Evolutionary conservation across 1,140 invertebrate genomes (phyloP).

Genomic region (Megalopta genalis): DNA sequence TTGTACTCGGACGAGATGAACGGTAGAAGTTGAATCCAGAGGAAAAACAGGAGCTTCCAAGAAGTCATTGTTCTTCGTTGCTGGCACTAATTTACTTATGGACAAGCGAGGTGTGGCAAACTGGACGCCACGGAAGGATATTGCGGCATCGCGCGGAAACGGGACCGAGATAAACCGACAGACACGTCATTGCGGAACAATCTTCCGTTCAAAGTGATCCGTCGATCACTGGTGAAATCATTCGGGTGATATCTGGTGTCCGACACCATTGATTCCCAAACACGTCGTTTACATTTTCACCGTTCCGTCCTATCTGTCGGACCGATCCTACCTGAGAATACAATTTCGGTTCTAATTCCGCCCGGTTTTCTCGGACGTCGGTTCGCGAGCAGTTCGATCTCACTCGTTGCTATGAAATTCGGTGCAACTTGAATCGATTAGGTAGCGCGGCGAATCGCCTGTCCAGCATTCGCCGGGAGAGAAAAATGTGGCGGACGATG

Average conservation of each 20-base stretch:
- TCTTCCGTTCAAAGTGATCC: slow-evolving; percentile 4
- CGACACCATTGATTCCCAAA: not conserved
- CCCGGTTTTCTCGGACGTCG: not conserved
- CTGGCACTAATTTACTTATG: slow-evolving; percentile 21
- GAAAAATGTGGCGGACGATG: not conserved
- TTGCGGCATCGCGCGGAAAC: slow-evolving; percentile 69
- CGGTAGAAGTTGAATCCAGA: not conserved
- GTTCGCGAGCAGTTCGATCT: not conserved
- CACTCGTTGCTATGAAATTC: not conserved
- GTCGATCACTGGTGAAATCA: not conserved
- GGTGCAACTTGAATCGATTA: not conserved
- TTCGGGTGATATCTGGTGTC: not conserved
- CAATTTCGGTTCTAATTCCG: not conserved
- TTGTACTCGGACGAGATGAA: slow-evolving; percentile 28
- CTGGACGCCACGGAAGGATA: slow-evolving; percentile 58
- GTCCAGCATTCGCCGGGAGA: too few species aligned
- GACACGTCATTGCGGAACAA: slow-evolving; percentile 60
- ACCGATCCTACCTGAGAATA: too few species aligned
- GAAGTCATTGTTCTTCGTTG: not conserved
- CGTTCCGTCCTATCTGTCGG: too few species aligned
- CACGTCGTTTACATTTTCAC: too few species aligned
- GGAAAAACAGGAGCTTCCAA: slow-evolving; percentile 20
- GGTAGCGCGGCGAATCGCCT: too few species aligned
- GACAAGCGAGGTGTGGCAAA: not conserved
- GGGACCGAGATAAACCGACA: slow-evolving; percentile 59